A percentile compares a stretch with the other conserved stretches of the same genome.
phyloP scores from a whole-genome alignment of 2,113 vertebrate genomes.

The Poeciliopsis turrubarensis region DNA sequence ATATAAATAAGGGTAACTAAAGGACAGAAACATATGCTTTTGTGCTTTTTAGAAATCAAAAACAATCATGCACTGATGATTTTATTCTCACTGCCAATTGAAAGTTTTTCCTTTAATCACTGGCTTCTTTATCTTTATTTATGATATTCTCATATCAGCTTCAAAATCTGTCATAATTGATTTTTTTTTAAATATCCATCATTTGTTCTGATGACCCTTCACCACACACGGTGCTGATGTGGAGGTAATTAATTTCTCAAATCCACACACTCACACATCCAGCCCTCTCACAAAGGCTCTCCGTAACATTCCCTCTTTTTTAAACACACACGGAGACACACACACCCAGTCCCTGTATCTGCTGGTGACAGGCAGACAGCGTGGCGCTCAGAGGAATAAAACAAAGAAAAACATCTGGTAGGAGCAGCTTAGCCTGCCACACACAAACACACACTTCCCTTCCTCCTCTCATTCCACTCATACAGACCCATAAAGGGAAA shows the following conservation, averaged over 20 bases:
- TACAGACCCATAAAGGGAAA: slow-evolving; percentile 64
- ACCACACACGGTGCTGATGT: slow-evolving; percentile 32
- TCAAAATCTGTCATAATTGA: slow-evolving; percentile 8
- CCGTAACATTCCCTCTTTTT: slow-evolving; percentile 15
- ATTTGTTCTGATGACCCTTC: slow-evolving; percentile 24
- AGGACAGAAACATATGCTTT: slow-evolving; percentile 16
- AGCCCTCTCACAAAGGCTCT: slow-evolving; percentile 40
- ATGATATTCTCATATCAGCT: slow-evolving; percentile 2
- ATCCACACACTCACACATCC: slow-evolving; percentile 23
- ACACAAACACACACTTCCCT: slow-evolving; percentile 27
- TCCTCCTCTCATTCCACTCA: slow-evolving; percentile 54
- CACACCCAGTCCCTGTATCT: slow-evolving; percentile 50
- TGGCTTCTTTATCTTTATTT: neutral
- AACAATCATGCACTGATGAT: slow-evolving; percentile 25
- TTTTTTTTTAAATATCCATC: slow-evolving; percentile 30
- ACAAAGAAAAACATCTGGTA: slow-evolving; percentile 71
- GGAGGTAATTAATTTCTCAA: slow-evolving; percentile 58
- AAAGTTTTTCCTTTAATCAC: slow-evolving; percentile 29
- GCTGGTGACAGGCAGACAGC: slow-evolving; percentile 69
- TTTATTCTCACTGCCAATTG: neutral
- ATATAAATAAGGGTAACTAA: slow-evolving; percentile 29
- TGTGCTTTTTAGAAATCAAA: slow-evolving; percentile 19
- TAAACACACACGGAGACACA: slow-evolving; percentile 24
- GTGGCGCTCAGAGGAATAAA: slow-evolving; percentile 61
- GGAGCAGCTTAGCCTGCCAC: slow-evolving; percentile 58